These are phyloP conservation scores for Mesitornis unicolor DNA, from an alignment of 2,113 vertebrate species.

Conservation along the genomic window DNA sequence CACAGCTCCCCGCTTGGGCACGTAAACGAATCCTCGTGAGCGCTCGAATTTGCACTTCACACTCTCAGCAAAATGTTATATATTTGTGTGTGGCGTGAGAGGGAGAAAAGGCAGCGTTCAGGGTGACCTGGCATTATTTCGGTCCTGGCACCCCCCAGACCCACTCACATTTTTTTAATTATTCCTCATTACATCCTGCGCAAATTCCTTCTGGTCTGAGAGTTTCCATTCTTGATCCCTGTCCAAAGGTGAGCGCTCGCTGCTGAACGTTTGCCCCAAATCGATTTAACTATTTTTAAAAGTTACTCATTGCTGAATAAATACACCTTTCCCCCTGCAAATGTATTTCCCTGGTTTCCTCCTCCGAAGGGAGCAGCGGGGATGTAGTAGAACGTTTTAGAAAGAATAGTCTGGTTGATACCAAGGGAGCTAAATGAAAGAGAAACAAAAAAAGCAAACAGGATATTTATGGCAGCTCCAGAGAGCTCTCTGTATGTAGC, in stretches of 20 bases:
- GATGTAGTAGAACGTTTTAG: not conserved
- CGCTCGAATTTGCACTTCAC: not conserved
- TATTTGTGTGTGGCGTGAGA: not conserved
- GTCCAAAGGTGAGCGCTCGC: slow-evolving; percentile 15
- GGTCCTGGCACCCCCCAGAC: not conserved
- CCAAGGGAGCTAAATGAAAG: slow-evolving; percentile 32
- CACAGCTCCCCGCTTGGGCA: not conserved
- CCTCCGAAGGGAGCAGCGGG: not conserved
- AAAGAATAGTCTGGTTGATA: slow-evolving; percentile 28
- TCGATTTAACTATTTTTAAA: slow-evolving; percentile 56
- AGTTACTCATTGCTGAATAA: slow-evolving; percentile 22
- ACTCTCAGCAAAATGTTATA: slow-evolving; percentile 15
- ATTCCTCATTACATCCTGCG: slow-evolving; percentile 5
- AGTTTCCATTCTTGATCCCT: slow-evolving; percentile 56
- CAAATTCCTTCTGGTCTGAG: slow-evolving; percentile 60
- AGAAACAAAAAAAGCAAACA: slow-evolving; percentile 56
- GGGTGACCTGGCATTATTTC: not conserved
- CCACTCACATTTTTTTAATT: not conserved
- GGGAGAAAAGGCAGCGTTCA: not conserved
- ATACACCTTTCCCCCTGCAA: slow-evolving; percentile 7
- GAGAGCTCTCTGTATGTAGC: not conserved
- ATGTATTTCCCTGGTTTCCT: not conserved
- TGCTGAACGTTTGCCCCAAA: slow-evolving; percentile 27
- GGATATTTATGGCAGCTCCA: slow-evolving; percentile 48
- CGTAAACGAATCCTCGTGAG: not conserved